A percentile compares a stretch with the other conserved stretches of the same genome.
Evolutionary conservation across 2,797 vertebrate genomes (phyloP).

Genomic region (Pangasius macronema): DNA sequence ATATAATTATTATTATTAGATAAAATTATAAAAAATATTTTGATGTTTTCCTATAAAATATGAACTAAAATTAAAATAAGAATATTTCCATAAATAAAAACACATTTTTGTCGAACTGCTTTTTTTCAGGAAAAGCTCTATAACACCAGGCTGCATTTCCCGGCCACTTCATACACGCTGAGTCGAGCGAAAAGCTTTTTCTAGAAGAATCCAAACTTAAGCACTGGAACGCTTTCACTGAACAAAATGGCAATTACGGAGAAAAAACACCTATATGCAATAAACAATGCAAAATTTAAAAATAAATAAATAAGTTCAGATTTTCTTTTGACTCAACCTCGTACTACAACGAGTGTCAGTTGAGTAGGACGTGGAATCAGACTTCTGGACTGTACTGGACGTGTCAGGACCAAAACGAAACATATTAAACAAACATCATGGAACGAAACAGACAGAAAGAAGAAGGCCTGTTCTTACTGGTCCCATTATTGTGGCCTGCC

Average conservation of each 20-base stretch:
- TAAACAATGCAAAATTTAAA: not conserved
- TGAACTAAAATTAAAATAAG: not conserved
- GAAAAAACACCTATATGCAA: not conserved
- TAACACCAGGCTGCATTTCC: not conserved
- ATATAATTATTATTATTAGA: too few species aligned
- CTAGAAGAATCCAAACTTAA: not conserved
- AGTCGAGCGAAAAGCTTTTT: not conserved
- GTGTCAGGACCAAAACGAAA: not conserved
- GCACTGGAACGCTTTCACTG: too few species aligned
- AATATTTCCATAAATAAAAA: not conserved
- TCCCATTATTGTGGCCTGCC: conserved; percentile 79
- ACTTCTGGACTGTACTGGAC: not conserved
- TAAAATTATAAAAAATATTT: too few species aligned
- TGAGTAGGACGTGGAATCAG: not conserved
- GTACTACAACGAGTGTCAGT: not conserved
- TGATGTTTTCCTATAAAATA: not conserved
- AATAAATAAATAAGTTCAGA: too few species aligned
- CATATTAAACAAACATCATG: not conserved
- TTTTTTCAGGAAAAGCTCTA: not conserved
- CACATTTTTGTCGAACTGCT: not conserved
- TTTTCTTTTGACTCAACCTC: not conserved
- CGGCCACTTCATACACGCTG: not conserved
- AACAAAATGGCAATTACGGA: too few species aligned
- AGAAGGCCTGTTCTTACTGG: conserved; percentile 67
- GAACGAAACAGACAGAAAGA: not conserved